A percentile compares a stretch with the other conserved stretches of the same genome.
Evolutionary conservation across 2,797 vertebrate species (phyloP).

Genomic region (Eulemur albifrons): DNA sequence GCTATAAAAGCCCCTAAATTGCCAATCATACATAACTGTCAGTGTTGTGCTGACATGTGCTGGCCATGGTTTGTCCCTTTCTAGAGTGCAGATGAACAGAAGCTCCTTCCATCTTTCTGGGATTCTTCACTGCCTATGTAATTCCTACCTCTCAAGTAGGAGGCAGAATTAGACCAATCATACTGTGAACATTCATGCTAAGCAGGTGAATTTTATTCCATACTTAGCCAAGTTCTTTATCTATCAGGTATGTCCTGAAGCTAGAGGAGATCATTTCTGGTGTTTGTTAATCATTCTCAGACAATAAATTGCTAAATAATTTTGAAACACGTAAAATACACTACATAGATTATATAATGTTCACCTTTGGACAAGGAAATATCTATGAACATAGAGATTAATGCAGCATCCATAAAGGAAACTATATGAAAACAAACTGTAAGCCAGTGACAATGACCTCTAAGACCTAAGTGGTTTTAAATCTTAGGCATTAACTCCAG

Average conservation of each 20-base stretch:
- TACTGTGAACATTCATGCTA: background rate
- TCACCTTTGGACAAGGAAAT: background rate
- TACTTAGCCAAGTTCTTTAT: background rate
- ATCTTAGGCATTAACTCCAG: background rate
- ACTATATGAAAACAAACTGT: background rate
- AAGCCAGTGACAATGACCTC: background rate
- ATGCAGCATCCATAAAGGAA: background rate
- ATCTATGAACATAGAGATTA: background rate
- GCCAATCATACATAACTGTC: background rate
- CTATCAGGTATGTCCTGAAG: background rate
- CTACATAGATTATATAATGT: background rate
- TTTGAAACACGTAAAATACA: background rate
- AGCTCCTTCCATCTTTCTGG: background rate
- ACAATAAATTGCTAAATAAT: background rate
- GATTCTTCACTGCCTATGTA: background rate
- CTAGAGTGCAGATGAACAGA: background rate
- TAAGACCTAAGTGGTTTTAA: background rate
- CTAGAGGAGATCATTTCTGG: background rate
- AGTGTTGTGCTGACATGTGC: background rate
- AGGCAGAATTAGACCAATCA: background rate
- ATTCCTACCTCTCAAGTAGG: background rate
- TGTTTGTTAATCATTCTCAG: slow-evolving; percentile 15
- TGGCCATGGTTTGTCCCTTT: background rate
- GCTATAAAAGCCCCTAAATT: background rate
- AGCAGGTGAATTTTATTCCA: background rate